Base-by-base conservation (phyloP, 2,797 vertebrate genomes). In the Microctenopoma steveboyesi region DNA sequence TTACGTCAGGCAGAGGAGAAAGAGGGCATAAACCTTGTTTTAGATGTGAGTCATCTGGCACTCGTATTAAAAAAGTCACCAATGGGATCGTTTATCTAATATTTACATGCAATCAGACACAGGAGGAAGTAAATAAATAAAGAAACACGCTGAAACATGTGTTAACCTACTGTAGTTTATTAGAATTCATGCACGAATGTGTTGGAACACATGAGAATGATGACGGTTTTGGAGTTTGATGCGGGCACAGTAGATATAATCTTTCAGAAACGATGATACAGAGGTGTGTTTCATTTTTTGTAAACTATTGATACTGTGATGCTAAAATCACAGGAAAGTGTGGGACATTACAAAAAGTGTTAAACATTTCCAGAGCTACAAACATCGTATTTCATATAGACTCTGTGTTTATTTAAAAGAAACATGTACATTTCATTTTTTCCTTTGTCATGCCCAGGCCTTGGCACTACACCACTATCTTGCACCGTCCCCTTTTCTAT, bases 81-180 rank as follows among this genome's bases (percentile, higher is more conserved):
- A 9, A 43, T 10, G 10, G 47, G n/a, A 70, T 59, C n/a, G 53
- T 81, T 67, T 46, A 18, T 69, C 60, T 39, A 39, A 54, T 59
- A 58, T 63, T 76, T 70, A 6, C 37, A 16, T 4, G 28, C 49
- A 70, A 39, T 28, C 61, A 37, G 48, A 64, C 42, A 43, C 18
- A 39, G 43, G 2, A 30, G 7, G 4, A 16, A 18, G 18, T 18
- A 25, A 72, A 18, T 72, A 54, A 61, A 62, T 65, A 57, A 69
- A 55, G 22, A 30, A 69, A 65, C 11, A 56, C 13, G 5, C 22
- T 37, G 35, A 37, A 37, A 37, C 35, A 37, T 10, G 4, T 11
- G 9, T 10, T 4, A 37, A 1, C 11, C 11, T 37, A 10, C 8
- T 37, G 35, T 37, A 11, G 8, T 37, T 37, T 37, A 37, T 37